A percentile compares a stretch with the other conserved stretches of the same genome.
Evolutionary conservation across 2,797 vertebrate species (phyloP).

Genomic region (Ataeniobius toweri): DNA sequence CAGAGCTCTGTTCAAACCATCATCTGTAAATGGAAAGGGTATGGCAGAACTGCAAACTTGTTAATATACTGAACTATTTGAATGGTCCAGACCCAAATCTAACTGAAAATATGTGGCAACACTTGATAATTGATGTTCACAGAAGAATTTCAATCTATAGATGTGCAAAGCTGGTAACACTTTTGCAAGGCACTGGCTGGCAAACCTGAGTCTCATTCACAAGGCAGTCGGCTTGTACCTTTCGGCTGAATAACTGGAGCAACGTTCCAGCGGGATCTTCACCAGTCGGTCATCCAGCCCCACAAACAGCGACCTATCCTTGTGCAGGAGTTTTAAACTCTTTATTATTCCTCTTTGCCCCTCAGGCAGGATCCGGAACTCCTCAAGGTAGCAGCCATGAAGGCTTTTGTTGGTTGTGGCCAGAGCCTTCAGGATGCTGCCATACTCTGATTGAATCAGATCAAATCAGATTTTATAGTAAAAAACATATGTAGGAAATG

Average conservation of each 20-base stretch:
- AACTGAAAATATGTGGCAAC: not conserved
- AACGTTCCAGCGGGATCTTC: slow-evolving; percentile 89
- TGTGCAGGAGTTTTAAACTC: slow-evolving; percentile 90
- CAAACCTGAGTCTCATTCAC: not conserved
- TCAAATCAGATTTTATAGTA: not conserved
- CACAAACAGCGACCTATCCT: slow-evolving; percentile 89
- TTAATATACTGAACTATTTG: too few species aligned
- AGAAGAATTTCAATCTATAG: not conserved
- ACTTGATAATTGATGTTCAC: not conserved
- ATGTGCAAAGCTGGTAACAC: not conserved
- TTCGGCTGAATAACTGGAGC: slow-evolving; percentile 70
- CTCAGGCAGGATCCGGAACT: slow-evolving; percentile 89
- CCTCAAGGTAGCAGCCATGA: slow-evolving; percentile 90
- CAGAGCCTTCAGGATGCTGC: slow-evolving; percentile 92
- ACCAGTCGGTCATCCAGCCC: slow-evolving; percentile 88
- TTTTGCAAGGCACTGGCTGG: not conserved
- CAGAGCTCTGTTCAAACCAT: not conserved
- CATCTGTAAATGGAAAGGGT: too few species aligned
- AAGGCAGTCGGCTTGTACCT: slow-evolving; percentile 52
- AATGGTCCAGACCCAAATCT: not conserved
- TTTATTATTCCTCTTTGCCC: slow-evolving; percentile 81
- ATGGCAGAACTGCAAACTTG: too few species aligned
- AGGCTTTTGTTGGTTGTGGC: slow-evolving; percentile 85
- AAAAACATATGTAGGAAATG: not conserved
- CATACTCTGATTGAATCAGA: slow-evolving; percentile 82